Conservation (phyloP, 2,888 invertebrate genomes). For the Deroplatys truncata region DNA sequence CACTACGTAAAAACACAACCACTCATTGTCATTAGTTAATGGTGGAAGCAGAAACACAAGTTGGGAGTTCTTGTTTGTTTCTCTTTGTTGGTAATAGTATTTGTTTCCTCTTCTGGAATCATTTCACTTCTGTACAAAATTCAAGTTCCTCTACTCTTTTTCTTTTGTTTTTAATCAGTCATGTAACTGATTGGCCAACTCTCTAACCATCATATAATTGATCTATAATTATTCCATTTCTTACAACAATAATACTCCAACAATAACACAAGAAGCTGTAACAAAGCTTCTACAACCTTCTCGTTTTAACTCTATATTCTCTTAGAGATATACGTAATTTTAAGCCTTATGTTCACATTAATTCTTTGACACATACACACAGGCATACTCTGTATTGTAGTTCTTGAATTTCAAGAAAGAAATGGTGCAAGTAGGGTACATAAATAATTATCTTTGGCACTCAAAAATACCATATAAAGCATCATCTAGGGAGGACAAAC, state of each 20-base stretch:
- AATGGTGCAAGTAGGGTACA: constrained; percentile 16
- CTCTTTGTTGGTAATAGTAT: background rate
- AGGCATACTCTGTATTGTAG: background rate
- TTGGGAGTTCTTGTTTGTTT: background rate
- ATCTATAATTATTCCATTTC: background rate
- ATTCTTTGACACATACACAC: constrained; percentile 3
- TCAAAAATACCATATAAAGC: constrained; percentile 30
- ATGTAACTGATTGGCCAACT: background rate
- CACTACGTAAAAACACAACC: background rate
- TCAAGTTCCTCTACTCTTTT: background rate
- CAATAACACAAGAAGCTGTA: constrained; percentile 5
- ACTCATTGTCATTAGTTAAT: background rate
- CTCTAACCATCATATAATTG: background rate
- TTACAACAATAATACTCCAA: constrained; percentile 7
- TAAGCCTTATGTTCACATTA: background rate
- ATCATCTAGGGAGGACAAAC: constrained; percentile 20
- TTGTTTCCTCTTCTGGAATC: background rate
- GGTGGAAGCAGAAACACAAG: background rate
- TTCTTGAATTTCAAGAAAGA: background rate
- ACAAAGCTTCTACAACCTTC: background rate
- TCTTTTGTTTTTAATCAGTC: background rate
- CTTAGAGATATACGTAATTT: background rate
- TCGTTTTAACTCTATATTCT: background rate
- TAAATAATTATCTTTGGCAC: constrained; percentile 31
- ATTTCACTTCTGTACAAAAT: background rate